Base-by-base conservation (phyloP, 2,797 vertebrate species). In the Takifugu rubripes region DNA sequence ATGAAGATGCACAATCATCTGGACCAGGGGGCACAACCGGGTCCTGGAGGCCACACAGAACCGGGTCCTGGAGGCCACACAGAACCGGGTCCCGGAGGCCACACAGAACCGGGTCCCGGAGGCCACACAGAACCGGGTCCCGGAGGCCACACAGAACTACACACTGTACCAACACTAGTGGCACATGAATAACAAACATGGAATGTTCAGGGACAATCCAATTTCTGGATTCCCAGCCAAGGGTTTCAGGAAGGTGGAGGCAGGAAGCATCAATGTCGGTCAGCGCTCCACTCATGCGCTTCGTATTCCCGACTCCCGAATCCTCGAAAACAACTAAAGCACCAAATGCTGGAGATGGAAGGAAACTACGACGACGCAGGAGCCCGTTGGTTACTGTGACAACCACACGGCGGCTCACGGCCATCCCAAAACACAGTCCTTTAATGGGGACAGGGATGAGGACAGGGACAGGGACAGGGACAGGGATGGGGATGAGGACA, bases 201-300 rank as follows among this genome's bases (percentile, higher is more conserved):
- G 70, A 53, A 49, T 63, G 65, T 43, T 45, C 49, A 21, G 14
- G 31, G 42, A 50, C 26, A 64, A 61, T 67, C 68, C 68, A 68
- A 61, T 59, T 65, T 73, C 62, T 82, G 72, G 61, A 71, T 73
- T 70, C 57, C 68, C 52, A 43, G 68, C 59, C n/a, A 49, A 76
- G 60, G 72, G 70, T 84, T 86, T 82, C 65, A 79, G 73, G 66
- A 87, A 79, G 76, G 68, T 78, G 54, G 11, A 12, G 36, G 31
- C 2, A 7, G 58, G 71, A 69, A 83, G 87, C 85, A 87, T 87
- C 87, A 89, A 90, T 90, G 81, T 91, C 88, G 89, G 90, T 89
- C 89, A 90, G 82, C 77, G n/a, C 64, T 75, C 76, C 79, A 81
- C 78, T 78, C 82, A 84, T 85, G 83, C 76, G 77, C 61, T 77